These are phyloP conservation scores for Recurvirostra avosetta DNA, from an alignment of 2,113 vertebrate genomes.

Conservation along the genomic window DNA sequence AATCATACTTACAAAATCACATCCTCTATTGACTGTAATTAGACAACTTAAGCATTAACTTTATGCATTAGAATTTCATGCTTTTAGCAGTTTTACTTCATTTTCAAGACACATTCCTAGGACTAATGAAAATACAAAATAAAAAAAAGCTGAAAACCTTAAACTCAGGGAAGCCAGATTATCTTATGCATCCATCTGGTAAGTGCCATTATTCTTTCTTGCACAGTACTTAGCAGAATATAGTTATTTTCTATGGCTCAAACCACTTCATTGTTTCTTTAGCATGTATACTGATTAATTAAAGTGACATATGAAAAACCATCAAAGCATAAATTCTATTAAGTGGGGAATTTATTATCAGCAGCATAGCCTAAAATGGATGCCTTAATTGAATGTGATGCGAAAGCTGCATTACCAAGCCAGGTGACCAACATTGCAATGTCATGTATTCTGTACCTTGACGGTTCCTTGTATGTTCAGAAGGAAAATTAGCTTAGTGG, in stretches of 20 bases:
- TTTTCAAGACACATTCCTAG: not conserved
- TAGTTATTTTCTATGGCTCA: not conserved
- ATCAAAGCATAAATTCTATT: not conserved
- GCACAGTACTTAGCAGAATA: not conserved
- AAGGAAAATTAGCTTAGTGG: not conserved
- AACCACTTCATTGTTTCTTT: not conserved
- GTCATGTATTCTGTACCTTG: not conserved
- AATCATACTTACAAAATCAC: not conserved
- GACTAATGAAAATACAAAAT: not conserved
- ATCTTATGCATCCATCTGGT: not conserved
- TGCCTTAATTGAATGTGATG: not conserved
- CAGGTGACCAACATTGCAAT: not conserved
- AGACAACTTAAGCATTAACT: not conserved
- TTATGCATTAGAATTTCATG: not conserved
- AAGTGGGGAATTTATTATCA: not conserved
- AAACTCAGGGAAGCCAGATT: not conserved
- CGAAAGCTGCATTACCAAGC: not conserved
- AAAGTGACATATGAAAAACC: not conserved
- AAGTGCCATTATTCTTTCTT: not conserved
- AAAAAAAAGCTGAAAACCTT: not conserved
- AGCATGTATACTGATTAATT: not conserved
- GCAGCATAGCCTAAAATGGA: not conserved
- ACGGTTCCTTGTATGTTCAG: not conserved
- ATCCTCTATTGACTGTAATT: not conserved
- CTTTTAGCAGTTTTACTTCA: not conserved